A percentile compares a stretch with the other conserved stretches of the same genome.
These are phyloP conservation scores for Holothuria glaberrima DNA, from an alignment of 35 echinoderm and acorn worm species.

Conservation along the genomic window DNA sequence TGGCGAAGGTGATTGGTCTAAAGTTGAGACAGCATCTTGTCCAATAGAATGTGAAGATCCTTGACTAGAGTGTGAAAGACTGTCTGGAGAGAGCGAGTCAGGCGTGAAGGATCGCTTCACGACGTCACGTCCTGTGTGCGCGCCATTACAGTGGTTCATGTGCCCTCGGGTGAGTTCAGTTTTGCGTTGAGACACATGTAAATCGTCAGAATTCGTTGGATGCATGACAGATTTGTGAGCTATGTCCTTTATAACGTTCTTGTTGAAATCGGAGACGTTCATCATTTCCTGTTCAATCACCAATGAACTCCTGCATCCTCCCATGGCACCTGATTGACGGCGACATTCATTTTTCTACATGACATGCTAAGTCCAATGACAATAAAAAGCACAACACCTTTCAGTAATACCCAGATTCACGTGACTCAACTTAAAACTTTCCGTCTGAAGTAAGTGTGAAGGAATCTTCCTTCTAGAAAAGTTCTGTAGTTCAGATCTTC, in stretches of 20 bases:
- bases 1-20: background rate
- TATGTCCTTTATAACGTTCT: background rate
- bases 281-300: constrained; percentile 32
- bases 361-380: too few species aligned
- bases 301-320: background rate
- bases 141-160: background rate
- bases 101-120: background rate
- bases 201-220: constrained; percentile 4
- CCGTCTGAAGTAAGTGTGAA: too few species aligned
- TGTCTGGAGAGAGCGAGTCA: constrained; percentile 16
- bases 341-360: constrained; percentile 14
- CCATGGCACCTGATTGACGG: background rate
- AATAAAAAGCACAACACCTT: too few species aligned
- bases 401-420: too few species aligned
- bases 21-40: background rate
- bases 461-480: too few species aligned
- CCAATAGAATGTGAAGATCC: constrained; percentile 12
- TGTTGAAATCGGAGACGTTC: background rate
- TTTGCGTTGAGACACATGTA: background rate
- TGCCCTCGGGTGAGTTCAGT: background rate
- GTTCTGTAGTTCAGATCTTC: too few species aligned
- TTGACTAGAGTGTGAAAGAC: constrained; percentile 3
- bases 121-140: background rate
- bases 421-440: too few species aligned
- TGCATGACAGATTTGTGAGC: background rate